Conservation (phyloP, 2,797 vertebrate genomes). For the Chelonia mydas region DNA sequence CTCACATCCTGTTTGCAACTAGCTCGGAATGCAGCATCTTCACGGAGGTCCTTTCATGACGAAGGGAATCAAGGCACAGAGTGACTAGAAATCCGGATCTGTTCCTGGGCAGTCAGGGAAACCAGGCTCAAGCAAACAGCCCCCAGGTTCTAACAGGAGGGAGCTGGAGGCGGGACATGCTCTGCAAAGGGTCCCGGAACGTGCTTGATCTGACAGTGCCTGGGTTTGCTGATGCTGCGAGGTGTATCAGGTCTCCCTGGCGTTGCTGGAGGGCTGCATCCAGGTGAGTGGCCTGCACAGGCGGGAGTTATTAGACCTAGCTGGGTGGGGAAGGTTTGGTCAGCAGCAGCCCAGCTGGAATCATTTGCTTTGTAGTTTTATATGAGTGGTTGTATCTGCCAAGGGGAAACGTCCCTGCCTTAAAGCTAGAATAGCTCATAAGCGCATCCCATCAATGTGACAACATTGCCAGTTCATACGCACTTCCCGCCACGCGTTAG, state of each 20-base stretch:
- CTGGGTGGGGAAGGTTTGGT: neutral
- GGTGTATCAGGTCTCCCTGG: neutral
- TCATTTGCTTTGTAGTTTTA: no score
- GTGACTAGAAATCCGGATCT: neutral
- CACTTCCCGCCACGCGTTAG: neutral
- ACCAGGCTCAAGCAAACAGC: neutral
- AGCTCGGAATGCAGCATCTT: neutral
- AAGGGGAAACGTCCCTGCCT: neutral
- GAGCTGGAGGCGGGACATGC: accelerated
- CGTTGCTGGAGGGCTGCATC: neutral
- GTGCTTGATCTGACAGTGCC: neutral
- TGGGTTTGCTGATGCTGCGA: neutral
- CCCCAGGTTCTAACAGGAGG: neutral
- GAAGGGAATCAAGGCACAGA: neutral
- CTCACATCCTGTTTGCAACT: neutral
- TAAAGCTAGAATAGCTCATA: neutral
- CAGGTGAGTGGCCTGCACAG: no score
- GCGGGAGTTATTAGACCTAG: neutral
- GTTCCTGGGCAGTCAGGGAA: neutral
- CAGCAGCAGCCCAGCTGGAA: neutral
- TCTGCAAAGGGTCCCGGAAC: neutral
- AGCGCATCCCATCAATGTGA: neutral
- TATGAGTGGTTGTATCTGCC: neutral
- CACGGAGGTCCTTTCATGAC: neutral
- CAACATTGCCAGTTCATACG: neutral